Percentiles rank a stretch among this genome's conserved stretches.
phyloP scores from a whole-genome alignment of 2,888 invertebrate species.

The Buathra laborator region DNA sequence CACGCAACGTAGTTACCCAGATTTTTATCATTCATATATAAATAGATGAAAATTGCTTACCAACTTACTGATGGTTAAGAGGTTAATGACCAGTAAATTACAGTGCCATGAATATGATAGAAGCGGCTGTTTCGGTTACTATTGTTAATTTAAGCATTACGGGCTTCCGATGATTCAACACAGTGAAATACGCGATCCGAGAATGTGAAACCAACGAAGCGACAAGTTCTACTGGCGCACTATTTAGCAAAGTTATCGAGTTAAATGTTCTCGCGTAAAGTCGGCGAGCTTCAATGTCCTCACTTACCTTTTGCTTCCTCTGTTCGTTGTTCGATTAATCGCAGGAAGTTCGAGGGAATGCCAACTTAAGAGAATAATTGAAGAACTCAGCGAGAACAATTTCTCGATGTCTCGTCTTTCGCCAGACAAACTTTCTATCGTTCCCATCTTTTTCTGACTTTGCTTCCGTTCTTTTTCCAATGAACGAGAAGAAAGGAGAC shows the following conservation, averaged over 20 bases:
- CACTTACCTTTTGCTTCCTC: constrained; percentile 32
- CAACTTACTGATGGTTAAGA: no score
- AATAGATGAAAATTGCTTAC: no score
- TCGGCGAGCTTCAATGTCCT: constrained; percentile 12
- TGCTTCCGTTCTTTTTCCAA: background rate
- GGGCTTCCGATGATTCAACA: background rate
- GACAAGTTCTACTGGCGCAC: constrained; percentile 3
- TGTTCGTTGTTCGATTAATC: constrained; percentile 59
- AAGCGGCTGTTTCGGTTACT: no score
- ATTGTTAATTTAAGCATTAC: background rate
- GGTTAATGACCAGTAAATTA: no score
- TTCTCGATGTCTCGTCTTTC: constrained; percentile 37
- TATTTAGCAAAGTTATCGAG: background rate
- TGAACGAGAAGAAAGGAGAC: constrained; percentile 1
- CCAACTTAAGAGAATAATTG: constrained; percentile 39
- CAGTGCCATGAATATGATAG: no score
- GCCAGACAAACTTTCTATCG: constrained; percentile 44
- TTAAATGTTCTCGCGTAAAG: background rate
- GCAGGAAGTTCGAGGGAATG: constrained; percentile 49
- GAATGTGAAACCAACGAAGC: background rate
- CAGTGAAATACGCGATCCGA: background rate
- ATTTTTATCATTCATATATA: no score
- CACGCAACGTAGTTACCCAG: no score
- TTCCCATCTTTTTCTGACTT: constrained; percentile 9
- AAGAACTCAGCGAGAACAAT: constrained; percentile 28